Evolutionary conservation across 2,113 vertebrate genomes (phyloP).

Genomic region (Rhinopithecus roxellana): DNA sequence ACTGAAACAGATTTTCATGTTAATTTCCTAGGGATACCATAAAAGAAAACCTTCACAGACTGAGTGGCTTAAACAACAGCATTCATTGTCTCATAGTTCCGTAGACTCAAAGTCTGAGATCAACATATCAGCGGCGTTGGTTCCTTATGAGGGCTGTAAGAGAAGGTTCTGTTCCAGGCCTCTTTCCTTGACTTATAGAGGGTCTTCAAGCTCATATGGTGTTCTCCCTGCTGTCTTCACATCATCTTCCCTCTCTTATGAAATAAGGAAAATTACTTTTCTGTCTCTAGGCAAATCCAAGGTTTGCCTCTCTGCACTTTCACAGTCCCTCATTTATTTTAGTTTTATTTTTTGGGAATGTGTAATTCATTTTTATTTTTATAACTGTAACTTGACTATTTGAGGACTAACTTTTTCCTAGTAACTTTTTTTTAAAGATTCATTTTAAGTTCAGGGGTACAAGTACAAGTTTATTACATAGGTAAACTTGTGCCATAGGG

Average conservation of each 20-base stretch:
- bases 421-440: background rate
- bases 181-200: background rate
- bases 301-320: background rate
- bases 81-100: background rate
- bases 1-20: background rate
- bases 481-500: too few relatives aligned
- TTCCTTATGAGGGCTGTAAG: background rate
- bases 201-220: background rate
- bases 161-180: background rate
- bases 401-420: constrained; percentile 43
- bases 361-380: constrained; percentile 68
- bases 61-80: background rate
- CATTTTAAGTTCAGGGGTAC: too few relatives aligned
- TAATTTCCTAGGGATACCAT: background rate
- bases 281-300: background rate
- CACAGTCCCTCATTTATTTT: background rate
- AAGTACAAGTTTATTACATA: too few relatives aligned
- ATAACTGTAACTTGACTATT: constrained; percentile 56
- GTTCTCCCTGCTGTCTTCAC: background rate
- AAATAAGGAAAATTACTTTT: background rate
- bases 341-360: background rate
- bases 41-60: background rate
- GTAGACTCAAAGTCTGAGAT: background rate
- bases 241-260: background rate
- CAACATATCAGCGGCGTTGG: background rate